Evolutionary conservation across 2,113 vertebrate genomes (phyloP), one percentile per base, ranked within the genome.

Genomic region (Phrynocephalus versicolor): DNA sequence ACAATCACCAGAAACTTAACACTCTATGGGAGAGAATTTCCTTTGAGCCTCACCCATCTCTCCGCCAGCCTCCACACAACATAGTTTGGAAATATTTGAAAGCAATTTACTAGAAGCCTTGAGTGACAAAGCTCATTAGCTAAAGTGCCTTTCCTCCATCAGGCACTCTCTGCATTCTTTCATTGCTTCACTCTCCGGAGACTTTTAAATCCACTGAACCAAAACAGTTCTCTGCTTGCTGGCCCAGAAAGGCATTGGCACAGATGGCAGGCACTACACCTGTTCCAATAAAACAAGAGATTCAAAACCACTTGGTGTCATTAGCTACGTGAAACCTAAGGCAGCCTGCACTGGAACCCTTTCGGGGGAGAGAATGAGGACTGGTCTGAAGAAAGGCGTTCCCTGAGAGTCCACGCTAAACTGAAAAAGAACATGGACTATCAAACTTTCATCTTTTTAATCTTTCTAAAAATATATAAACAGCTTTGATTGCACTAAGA

Each of bases 281-380:
- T 97, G 96, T 91, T 94, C 93, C 90, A 91, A 82, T 91, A 93
- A 95, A 93, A 87, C 0, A 39, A 93, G 93, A 93, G 94, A 95
- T 90, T 91, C 81, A 81, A 89, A 93, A 90, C 83, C 91, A 37
- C 79, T 86, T 83, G 93, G 81, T 16, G 83, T 91, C 92, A 86
- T 93, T 89, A 89, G 55, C 62, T 74, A 88, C 41, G 88, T 85
- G 85, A 14, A 91, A 92, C 91, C 88, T 33, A 62, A 88, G 94
- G 90, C 89, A 71, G 83, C 83, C 88, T 88, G 90, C 84, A 80
- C 92, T 92, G 87, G 88, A 90, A 94, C 57, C 0, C 84, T 91
- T 92, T 92, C 94, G 92, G 91, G 85, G 81, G 89, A 80, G 74
- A 84, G 89, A 78, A 60, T 35, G 9, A 15, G 89, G 91, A 91